Conservation (phyloP, 2,888 invertebrate genomes). For the Ormyrus nitidulus region DNA sequence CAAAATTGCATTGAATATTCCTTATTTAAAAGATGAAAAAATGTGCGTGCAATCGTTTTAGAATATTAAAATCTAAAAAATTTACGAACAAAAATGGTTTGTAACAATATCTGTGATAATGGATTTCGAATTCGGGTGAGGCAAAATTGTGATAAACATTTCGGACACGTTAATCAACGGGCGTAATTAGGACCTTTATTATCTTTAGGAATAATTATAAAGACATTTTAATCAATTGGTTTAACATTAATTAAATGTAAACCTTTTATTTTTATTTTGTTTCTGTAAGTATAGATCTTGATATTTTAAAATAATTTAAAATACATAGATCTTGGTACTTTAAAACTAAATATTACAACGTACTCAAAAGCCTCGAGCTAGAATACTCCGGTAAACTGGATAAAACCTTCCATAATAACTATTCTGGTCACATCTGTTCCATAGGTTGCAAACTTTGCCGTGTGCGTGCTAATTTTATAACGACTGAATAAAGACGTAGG, state of each 20-base stretch:
- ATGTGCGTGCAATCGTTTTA: slow-evolving; percentile 44
- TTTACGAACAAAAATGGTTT: slow-evolving; percentile 37
- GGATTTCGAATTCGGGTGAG: slow-evolving; percentile 1
- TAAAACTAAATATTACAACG: neutral
- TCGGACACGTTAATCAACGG: slow-evolving; percentile 3
- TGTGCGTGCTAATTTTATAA: slow-evolving; percentile 42
- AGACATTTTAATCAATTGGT: no score
- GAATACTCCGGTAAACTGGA: slow-evolving; percentile 28
- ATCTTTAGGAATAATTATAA: neutral
- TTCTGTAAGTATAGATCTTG: neutral
- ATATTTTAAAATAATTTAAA: neutral
- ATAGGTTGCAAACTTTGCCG: slow-evolving; percentile 66
- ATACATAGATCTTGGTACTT: neutral
- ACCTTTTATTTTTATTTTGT: no score
- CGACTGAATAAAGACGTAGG: slow-evolving; percentile 36
- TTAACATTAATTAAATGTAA: no score
- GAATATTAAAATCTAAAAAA: slow-evolving; percentile 8
- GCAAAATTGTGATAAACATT: slow-evolving; percentile 16
- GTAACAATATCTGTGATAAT: slow-evolving; percentile 61
- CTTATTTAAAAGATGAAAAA: no score
- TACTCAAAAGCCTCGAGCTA: slow-evolving; percentile 13
- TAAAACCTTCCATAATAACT: slow-evolving; percentile 72
- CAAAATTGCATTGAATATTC: no score
- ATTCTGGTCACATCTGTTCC: slow-evolving; percentile 76
- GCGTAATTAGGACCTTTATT: slow-evolving; percentile 31